Base-by-base conservation (phyloP, 2,113 vertebrate species). In the Epinephelus cyanopodus region DNA sequence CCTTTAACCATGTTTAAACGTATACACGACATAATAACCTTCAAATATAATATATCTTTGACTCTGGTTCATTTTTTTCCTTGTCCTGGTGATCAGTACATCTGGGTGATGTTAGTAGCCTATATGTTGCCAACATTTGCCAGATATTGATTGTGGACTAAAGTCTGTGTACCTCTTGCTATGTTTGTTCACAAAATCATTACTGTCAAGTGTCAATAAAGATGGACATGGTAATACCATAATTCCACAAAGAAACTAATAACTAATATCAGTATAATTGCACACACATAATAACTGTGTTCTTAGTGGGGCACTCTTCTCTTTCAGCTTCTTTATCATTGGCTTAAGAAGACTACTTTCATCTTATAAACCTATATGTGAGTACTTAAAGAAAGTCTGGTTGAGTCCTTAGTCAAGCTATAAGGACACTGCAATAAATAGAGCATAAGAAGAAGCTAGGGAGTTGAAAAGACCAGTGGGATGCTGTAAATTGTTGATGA, bases 281-380 rank as follows among this genome's bases (percentile, higher is more conserved):
- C 39, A 45, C 17, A 11, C 1, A 58, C 3, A 64, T 19, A 47
- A 84, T 23, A 47, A 63, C 0, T 2, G 18, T 27, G 42, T 14
- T 64, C 47, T 45, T 13, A 64, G 12, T n/a, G 13, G 6, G 19
- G 10, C 45, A 47, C 18, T 25, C 12, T 23, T 39, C 4, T 60
- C 3, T 23, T 37, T 56, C 29, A 47, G 3, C 17, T 66, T 73
- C 53, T 54, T 79, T 52, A 62, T 67, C 56, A 33, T 64, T 58
- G 57, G 33, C 56, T 42, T 63, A 53, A 69, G 48, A 27, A 76
- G 57, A 67, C 6, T 76, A 61, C 84, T 80, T 85, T 68, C 39
- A 79, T n/a, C 61, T 74, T 54, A 85, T 92, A 79, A 78, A 79
- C 69, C 66, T 87, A 85, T 64, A 76, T 65, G 48, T 17, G 5